A percentile compares a stretch with the other conserved stretches of the same genome.
phyloP scores from a whole-genome alignment of 37 sponge, comb jelly and placozoan species.

The Beroe ovata region DNA sequence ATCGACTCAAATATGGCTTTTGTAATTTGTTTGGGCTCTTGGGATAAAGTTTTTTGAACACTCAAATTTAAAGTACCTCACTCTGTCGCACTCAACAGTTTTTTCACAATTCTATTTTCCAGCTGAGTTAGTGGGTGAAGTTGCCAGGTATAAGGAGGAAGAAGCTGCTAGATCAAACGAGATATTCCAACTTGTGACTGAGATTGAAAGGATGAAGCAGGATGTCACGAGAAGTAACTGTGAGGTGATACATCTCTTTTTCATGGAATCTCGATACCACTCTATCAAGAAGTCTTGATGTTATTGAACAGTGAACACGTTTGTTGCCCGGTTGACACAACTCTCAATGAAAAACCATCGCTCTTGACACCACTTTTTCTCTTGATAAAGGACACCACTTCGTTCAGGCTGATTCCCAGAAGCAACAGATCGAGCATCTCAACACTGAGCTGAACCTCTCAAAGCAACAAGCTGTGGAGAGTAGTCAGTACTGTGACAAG shows the following conservation, averaged over 20 bases:
- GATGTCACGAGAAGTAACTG: neutral
- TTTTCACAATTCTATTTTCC: too few relatives aligned
- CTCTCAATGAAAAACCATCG: too few relatives aligned
- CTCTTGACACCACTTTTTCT: too few relatives aligned
- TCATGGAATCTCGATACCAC: neutral
- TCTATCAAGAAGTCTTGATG: too few relatives aligned
- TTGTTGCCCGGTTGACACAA: too few relatives aligned
- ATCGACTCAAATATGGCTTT: too few relatives aligned
- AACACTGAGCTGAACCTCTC: neutral
- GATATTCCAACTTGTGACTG: slow-evolving; percentile 52
- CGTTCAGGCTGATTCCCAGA: neutral
- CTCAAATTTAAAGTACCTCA: too few relatives aligned
- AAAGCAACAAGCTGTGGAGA: neutral
- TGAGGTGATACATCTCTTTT: neutral
- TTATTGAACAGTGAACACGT: too few relatives aligned
- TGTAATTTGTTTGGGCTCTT: too few relatives aligned
- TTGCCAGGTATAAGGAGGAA: neutral
- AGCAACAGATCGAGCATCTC: neutral
- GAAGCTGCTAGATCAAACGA: neutral
- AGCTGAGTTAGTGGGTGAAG: neutral
- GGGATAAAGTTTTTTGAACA: too few relatives aligned
- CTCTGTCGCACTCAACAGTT: too few relatives aligned
- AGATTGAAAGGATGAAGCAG: slow-evolving; percentile 19
- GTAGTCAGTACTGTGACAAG: neutral
- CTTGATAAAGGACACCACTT: too few relatives aligned